Conservation (phyloP, 2,888 invertebrate species). For the Linyphia triangularis region DNA sequence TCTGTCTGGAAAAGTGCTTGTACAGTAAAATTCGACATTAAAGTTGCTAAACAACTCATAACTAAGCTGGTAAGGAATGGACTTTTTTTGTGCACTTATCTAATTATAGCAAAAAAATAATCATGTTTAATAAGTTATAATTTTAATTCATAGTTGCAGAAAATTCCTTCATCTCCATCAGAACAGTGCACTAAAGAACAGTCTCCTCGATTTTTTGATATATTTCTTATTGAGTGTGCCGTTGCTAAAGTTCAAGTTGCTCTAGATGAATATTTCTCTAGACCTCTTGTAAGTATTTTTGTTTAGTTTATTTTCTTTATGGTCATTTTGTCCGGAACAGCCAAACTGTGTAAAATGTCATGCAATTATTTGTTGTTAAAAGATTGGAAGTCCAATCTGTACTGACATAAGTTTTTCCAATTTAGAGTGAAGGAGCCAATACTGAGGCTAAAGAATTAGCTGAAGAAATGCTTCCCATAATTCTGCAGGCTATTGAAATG, state of each 20-base stretch:
- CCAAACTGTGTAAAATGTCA: too few relatives aligned
- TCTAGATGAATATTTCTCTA: slow-evolving; percentile 83
- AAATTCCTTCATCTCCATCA: slow-evolving; percentile 34
- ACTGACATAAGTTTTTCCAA: not conserved
- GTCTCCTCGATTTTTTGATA: slow-evolving; percentile 86
- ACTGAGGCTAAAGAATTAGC: slow-evolving; percentile 78
- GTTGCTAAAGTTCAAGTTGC: slow-evolving; percentile 87
- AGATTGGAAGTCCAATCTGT: too few relatives aligned
- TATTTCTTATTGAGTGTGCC: slow-evolving; percentile 88
- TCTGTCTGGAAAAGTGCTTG: slow-evolving; percentile 87
- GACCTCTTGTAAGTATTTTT: slow-evolving; percentile 78
- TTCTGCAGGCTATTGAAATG: slow-evolving; percentile 79
- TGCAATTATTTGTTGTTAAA: too few relatives aligned
- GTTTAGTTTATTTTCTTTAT: not conserved
- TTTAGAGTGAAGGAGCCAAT: slow-evolving; percentile 73
- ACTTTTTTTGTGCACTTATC: not conserved
- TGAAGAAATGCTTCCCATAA: slow-evolving; percentile 79
- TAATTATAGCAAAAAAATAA: too few relatives aligned
- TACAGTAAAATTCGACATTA: slow-evolving; percentile 83
- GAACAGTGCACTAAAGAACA: slow-evolving; percentile 77
- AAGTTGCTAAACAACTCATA: slow-evolving; percentile 83
- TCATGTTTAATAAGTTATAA: too few relatives aligned
- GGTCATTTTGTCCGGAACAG: too few relatives aligned
- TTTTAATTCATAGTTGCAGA: slow-evolving; percentile 14
- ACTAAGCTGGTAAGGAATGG: slow-evolving; percentile 78